Evolutionary conservation across 2,113 vertebrate genomes (phyloP), one percentile per base, ranked within the genome.

Genomic region (Toxotes chatareus): DNA sequence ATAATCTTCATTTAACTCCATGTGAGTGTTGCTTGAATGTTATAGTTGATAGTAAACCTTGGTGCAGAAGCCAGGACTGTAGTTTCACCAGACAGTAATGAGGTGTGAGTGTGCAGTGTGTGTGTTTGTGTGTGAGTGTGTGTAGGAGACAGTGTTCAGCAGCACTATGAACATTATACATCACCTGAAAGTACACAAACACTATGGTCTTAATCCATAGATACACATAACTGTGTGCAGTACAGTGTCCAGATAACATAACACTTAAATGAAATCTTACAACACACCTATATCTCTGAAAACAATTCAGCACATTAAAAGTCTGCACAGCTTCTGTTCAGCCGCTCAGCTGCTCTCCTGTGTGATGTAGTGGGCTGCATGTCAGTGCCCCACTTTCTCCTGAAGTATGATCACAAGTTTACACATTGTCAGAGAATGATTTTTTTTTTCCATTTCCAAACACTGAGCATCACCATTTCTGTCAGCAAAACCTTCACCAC

Each of bases 121-220:
- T 44, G 51, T 71, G 36, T 59, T 27, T 32, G 46, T 66, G 46
- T 47, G 21, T n/a, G 57, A 36, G 32, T 61, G 27, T 27, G 27
- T 27, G 27, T 27, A 27, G 27, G 27, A 27, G 27, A 27, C 27
- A 27, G 27, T 27, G 27, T 27, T 69, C 71, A 74, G 63, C 8
- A 57, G 56, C 59, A 51, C 16, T 36, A n/a, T 62, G 47, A 56
- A 77, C 61, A 40, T n/a, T n/a, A n/a, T 71, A 23, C 19, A 76
- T 76, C 67, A 83, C 21, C 12, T 51, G 1, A 67, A 67, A 40
- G 42, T 59, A 73, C 11, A 79, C 75, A 83, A 21, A 68, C n/a
- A 14, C 14, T 46, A 53, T 38, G 42, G 5, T 46, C 34, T 55
- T 61, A 60, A 63, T 27, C 68, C 53, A n/a, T 21, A 65, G 21